phyloP scores from a whole-genome alignment of 2,888 invertebrate genomes.

The Xanthia togata region DNA sequence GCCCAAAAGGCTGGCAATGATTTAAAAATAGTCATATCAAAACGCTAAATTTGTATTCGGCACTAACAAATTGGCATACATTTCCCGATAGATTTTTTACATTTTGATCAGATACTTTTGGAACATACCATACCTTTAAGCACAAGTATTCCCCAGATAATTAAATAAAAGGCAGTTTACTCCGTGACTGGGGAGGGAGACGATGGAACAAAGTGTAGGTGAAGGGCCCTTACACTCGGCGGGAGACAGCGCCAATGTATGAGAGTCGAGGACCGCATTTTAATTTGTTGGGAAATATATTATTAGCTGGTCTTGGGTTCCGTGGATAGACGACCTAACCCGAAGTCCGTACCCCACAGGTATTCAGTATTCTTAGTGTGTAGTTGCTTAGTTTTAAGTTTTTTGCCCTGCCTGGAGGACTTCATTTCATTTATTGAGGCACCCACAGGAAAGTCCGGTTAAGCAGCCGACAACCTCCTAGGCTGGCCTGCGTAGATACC shows the following conservation, averaged over 20 bases:
- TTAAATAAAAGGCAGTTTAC: neutral
- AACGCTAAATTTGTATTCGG: neutral
- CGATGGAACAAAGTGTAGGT: neutral
- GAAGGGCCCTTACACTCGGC: neutral
- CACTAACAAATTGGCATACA: neutral
- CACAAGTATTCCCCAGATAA: neutral
- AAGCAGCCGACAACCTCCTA: no score
- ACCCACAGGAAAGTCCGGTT: no score
- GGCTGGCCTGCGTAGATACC: no score
- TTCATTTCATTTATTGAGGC: no score
- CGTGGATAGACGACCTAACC: neutral
- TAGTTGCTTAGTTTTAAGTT: no score
- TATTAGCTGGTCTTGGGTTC: conserved; percentile 2
- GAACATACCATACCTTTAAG: neutral
- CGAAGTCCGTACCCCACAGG: no score
- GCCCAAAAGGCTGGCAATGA: neutral
- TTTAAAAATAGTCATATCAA: neutral
- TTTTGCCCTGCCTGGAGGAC: no score
- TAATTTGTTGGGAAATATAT: conserved; percentile 18
- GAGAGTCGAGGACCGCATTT: conserved; percentile 29
- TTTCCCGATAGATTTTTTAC: neutral
- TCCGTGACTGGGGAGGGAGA: neutral
- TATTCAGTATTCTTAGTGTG: no score
- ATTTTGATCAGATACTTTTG: no score
- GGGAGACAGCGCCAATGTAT: neutral